phyloP scores from a whole-genome alignment of 2,797 vertebrate genomes.

The Hoplostethus mediterraneus region DNA sequence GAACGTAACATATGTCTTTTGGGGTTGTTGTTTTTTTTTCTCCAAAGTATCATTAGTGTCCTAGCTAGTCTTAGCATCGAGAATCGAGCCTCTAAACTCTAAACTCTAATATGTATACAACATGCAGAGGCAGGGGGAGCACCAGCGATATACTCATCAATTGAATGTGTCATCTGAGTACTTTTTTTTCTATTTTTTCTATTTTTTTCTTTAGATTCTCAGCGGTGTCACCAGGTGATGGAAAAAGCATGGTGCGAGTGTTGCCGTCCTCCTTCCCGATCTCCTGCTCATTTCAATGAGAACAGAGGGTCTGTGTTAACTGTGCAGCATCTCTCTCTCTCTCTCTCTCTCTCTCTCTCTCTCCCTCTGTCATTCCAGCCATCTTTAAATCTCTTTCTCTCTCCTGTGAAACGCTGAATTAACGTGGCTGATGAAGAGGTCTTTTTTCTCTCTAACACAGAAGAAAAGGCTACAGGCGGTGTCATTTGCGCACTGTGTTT shows the following conservation, averaged over 20 bases:
- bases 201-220: conserved; percentile 33
- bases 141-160: conserved; percentile 11
- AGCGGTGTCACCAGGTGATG: conserved; percentile 19
- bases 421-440: conserved; percentile 46
- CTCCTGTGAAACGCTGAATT: conserved; percentile 34
- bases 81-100: conserved; percentile 3
- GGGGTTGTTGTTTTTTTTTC: conserved; percentile 7
- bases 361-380: conserved; percentile 19
- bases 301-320: conserved; percentile 40
- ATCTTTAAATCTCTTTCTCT: conserved; percentile 31
- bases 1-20: conserved; percentile 54
- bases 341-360: conserved; percentile 12
- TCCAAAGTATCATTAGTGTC: conserved; percentile 19
- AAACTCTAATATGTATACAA: no score
- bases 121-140: conserved; percentile 12
- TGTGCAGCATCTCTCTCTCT: conserved; percentile 2
- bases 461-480: conserved; percentile 25
- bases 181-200: no score
- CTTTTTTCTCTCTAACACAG: conserved; percentile 17
- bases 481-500: conserved; percentile 30
- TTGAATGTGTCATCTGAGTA: conserved; percentile 20
- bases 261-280: conserved; percentile 6
- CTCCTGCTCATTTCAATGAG: conserved; percentile 37
- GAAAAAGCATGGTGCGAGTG: conserved; percentile 1
- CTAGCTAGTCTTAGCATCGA: conserved; percentile 9